These are phyloP conservation scores for Macrobrachium rosenbergii DNA, from an alignment of 1,140 invertebrate genomes.

Conservation along the genomic window DNA sequence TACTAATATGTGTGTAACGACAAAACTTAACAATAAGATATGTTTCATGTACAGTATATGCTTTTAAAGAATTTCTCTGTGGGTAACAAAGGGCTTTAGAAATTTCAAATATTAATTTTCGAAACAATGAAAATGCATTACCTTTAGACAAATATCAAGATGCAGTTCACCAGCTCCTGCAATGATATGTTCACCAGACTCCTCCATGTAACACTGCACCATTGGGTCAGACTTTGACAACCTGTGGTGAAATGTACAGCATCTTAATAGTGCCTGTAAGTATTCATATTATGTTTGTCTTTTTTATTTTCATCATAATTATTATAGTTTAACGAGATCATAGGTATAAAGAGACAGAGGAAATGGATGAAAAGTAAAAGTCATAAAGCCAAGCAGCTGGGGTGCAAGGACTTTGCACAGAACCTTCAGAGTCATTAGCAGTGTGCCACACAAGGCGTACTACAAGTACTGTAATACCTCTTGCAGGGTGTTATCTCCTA, in stretches of 20 bases:
- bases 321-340: not conserved
- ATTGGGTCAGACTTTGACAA: constrained; percentile 99
- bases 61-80: no score
- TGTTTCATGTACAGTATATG: no score
- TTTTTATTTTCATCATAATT: not conserved
- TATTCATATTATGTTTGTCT: not conserved
- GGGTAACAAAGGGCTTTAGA: not conserved
- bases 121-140: constrained; percentile 37
- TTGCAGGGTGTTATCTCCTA: no score
- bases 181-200: constrained; percentile 99
- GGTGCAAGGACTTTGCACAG: no score
- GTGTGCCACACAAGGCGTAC: no score
- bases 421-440: no score
- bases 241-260: constrained; percentile 30
- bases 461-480: no score
- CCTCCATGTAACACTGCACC: constrained; percentile 99
- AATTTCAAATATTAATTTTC: not conserved
- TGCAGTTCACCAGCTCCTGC: constrained; percentile 99
- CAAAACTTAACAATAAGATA: no score
- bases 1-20: no score
- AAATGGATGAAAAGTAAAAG: no score
- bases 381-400: no score
- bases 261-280: not conserved
- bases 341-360: no score
- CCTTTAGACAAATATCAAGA: constrained; percentile 98